Evolutionary conservation across 2,113 vertebrate species (phyloP).

Genomic region (Ameiurus melas): DNA sequence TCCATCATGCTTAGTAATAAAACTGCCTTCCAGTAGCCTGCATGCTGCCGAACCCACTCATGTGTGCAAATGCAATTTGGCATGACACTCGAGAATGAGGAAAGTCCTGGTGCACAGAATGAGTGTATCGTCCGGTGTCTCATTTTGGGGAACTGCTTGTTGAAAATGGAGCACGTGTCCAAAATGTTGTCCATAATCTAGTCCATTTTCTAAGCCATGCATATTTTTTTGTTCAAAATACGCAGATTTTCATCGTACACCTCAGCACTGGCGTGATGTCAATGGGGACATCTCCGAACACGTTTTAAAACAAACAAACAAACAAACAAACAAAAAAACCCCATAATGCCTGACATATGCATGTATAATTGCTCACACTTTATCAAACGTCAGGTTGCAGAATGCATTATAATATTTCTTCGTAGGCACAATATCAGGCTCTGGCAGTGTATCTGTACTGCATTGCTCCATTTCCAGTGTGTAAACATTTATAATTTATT

Average conservation of each 20-base stretch:
- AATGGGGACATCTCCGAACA: not conserved
- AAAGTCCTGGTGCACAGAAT: not conserved
- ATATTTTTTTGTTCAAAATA: not conserved
- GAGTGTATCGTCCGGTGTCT: not conserved
- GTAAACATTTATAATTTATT: no score
- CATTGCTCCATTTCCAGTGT: not conserved
- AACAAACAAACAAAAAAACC: not conserved
- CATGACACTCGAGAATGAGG: conserved; percentile 34
- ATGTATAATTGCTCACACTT: not conserved
- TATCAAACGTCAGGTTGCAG: not conserved
- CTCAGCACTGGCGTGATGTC: not conserved
- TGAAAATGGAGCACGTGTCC: no score
- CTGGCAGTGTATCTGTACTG: not conserved
- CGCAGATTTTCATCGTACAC: not conserved
- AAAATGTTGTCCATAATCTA: not conserved
- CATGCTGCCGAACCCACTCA: conserved; percentile 27
- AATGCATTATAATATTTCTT: not conserved
- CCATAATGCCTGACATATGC: not conserved
- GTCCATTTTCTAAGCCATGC: not conserved
- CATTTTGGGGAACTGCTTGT: not conserved
- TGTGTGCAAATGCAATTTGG: conserved; percentile 46
- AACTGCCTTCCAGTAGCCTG: conserved; percentile 29
- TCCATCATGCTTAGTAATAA: conserved; percentile 39
- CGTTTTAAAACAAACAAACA: not conserved
- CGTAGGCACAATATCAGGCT: not conserved